These are phyloP conservation scores for Cantharis flavilabris DNA, from an alignment of 2,888 invertebrate species.

Conservation along the genomic window DNA sequence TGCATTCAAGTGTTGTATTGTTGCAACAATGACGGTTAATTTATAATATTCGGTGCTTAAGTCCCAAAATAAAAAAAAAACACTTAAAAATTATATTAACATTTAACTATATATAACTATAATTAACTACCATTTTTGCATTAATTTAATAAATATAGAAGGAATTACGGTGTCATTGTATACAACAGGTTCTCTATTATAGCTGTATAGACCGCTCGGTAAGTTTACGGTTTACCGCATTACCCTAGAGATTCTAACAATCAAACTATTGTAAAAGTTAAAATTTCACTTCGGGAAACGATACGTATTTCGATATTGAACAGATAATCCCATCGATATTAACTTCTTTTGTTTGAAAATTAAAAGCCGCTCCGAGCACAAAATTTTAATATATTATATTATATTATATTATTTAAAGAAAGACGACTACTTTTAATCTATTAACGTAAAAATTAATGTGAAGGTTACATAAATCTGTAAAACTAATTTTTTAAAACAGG, in stretches of 20 bases:
- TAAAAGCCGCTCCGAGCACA: not conserved
- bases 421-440: not conserved
- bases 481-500: slow-evolving; percentile 22
- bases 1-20: not conserved
- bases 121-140: not conserved
- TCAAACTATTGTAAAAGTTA: not conserved
- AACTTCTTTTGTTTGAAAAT: not conserved
- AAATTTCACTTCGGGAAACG: not conserved
- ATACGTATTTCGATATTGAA: not conserved
- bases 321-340: not conserved
- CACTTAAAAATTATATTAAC: not conserved
- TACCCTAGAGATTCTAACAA: not conserved
- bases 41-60: not conserved
- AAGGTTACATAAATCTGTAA: not conserved
- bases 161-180: not conserved
- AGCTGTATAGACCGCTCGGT: not conserved
- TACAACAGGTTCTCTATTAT: not conserved
- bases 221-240: not conserved
- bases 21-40: not conserved
- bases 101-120: not conserved
- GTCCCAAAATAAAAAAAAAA: not conserved
- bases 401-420: not conserved
- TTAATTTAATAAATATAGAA: not conserved
- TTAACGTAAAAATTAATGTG: not conserved
- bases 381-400: not conserved